phyloP scores from a whole-genome alignment of 2,797 vertebrate species.

The Acanthiza pusilla region DNA sequence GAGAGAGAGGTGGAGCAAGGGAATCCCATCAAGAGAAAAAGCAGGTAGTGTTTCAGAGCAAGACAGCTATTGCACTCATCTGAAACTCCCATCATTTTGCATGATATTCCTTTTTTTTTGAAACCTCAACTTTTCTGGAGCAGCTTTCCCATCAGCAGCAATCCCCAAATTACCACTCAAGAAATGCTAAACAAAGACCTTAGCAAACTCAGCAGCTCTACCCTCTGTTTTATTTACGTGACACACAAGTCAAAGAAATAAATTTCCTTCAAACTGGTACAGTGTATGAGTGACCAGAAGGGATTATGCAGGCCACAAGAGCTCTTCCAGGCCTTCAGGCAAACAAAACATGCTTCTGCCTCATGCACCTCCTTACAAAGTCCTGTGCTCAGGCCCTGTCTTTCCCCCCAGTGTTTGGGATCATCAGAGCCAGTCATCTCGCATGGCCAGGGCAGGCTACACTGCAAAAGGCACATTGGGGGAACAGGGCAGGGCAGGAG shows the following conservation, averaged over 20 bases:
- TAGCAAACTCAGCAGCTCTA: background rate
- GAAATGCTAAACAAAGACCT: background rate
- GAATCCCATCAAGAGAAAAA: background rate
- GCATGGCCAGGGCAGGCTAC: background rate
- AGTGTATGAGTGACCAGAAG: background rate
- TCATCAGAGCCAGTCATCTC: background rate
- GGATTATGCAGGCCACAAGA: background rate
- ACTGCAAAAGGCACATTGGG: fast-evolving
- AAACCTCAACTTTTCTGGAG: background rate
- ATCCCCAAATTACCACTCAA: background rate
- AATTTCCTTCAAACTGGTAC: background rate
- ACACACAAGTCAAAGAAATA: background rate
- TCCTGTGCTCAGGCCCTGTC: background rate
- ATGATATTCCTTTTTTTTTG: background rate
- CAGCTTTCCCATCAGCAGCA: background rate
- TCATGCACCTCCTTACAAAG: background rate
- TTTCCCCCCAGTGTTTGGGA: background rate
- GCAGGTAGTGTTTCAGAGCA: background rate
- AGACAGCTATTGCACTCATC: background rate
- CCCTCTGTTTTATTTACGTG: background rate
- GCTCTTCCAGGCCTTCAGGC: background rate
- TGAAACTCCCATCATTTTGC: background rate
- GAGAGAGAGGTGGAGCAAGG: background rate
- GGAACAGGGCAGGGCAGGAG: background rate
- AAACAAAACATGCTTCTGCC: background rate